phyloP scores from a whole-genome alignment of 1,140 invertebrate genomes.

The Teleopsis dalmanni region DNA sequence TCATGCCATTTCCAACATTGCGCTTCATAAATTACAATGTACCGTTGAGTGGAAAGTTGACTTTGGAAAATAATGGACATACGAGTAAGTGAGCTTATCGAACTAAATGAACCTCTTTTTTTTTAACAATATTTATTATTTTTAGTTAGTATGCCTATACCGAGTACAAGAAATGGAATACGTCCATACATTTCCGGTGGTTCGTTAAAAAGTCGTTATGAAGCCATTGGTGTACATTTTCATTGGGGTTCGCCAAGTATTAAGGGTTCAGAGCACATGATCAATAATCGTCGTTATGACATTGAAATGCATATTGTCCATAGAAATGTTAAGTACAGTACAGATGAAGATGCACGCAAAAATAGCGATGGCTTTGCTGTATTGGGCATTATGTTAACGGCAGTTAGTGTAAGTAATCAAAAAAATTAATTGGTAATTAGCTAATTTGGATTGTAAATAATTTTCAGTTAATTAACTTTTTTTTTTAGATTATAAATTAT shows the following conservation, averaged over 20 bases:
- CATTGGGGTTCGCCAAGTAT: constrained; percentile 47
- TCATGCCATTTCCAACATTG: not conserved
- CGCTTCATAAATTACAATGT: constrained; percentile 17
- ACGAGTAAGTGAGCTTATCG: constrained; percentile 12
- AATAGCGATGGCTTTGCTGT: constrained; percentile 61
- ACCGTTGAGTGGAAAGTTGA: constrained; percentile 11
- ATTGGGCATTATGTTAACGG: constrained; percentile 27
- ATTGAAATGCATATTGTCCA: constrained; percentile 83
- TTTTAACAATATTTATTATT: not conserved
- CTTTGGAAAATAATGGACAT: constrained; percentile 23
- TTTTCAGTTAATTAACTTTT: not conserved
- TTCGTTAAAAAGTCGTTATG: constrained; percentile 31
- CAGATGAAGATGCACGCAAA: constrained; percentile 53
- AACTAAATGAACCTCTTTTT: not conserved
- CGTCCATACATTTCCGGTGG: constrained; percentile 19
- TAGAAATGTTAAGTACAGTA: constrained; percentile 63
- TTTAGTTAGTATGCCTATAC: constrained; percentile 18
- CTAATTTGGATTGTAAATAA: too few species aligned
- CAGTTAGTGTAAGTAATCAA: constrained; percentile 16
- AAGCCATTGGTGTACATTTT: constrained; percentile 48
- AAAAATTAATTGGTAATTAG: not conserved
- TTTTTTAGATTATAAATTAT: not conserved
- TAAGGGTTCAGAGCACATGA: constrained; percentile 47
- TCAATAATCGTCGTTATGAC: constrained; percentile 51
- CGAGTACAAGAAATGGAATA: constrained; percentile 10